Percentiles rank a stretch among this genome's conserved stretches.
These are phyloP conservation scores for Anneissia japonica DNA, from an alignment of 35 echinoderm and acorn worm genomes.

Conservation along the genomic window DNA sequence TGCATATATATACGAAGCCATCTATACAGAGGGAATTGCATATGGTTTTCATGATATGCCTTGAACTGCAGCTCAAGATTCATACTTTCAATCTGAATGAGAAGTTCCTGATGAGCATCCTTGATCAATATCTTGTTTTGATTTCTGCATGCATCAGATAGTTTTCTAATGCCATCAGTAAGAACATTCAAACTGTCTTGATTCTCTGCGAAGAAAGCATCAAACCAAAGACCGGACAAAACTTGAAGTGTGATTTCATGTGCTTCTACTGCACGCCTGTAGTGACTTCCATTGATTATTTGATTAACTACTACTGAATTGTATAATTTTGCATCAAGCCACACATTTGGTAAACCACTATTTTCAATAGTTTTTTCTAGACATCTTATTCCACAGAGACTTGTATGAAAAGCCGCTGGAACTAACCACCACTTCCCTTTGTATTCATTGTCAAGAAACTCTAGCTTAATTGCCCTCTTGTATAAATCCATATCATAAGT, in stretches of 20 bases:
- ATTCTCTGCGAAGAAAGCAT: neutral
- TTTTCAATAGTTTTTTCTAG: slow-evolving; percentile 20
- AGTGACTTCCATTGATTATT: slow-evolving; percentile 30
- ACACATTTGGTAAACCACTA: slow-evolving; percentile 14
- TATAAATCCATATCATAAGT: slow-evolving; percentile 30
- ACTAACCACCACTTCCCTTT: slow-evolving; percentile 11
- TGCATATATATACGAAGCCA: slow-evolving; percentile 11
- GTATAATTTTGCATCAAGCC: slow-evolving; percentile 23
- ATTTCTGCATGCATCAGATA: slow-evolving; percentile 19
- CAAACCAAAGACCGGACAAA: slow-evolving; percentile 33
- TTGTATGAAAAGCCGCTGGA: slow-evolving; percentile 19
- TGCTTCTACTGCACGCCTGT: slow-evolving; percentile 22
- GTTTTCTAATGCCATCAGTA: neutral
- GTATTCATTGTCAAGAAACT: slow-evolving; percentile 4
- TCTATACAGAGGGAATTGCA: slow-evolving; percentile 7
- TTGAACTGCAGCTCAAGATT: slow-evolving; percentile 6
- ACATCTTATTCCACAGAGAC: slow-evolving; percentile 7
- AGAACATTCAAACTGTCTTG: neutral
- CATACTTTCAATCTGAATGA: slow-evolving; percentile 6
- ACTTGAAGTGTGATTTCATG: slow-evolving; percentile 21
- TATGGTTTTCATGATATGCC: slow-evolving; percentile 8
- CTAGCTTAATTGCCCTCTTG: slow-evolving; percentile 13
- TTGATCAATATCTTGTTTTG: neutral
- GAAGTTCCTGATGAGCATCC: slow-evolving; percentile 19
- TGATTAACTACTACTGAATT: slow-evolving; percentile 21